Conservation (phyloP, 2,113 vertebrate species). For the Oncorhynchus gorbuscha region DNA sequence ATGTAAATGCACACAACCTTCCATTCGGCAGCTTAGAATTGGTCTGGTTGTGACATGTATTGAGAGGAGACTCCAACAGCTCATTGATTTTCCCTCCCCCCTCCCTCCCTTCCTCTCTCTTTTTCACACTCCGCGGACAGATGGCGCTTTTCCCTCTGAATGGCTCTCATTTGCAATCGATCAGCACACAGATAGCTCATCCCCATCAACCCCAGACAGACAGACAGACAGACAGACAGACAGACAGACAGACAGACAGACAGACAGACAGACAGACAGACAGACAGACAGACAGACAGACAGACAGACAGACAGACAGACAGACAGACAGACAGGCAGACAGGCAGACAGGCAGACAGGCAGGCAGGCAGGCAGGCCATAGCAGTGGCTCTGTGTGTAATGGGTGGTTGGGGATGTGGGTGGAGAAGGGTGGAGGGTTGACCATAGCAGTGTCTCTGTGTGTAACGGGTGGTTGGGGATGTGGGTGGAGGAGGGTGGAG, state of each 20-base stretch:
- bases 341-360: not conserved
- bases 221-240: not conserved
- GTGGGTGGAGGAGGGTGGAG: too few relatives aligned
- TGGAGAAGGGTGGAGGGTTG: too few relatives aligned
- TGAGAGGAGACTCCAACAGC: slow-evolving; percentile 28
- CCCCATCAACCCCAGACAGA: slow-evolving; percentile 17
- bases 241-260: too few relatives aligned
- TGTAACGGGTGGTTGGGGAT: too few relatives aligned
- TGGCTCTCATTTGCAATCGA: slow-evolving; percentile 51
- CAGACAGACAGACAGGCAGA: too few relatives aligned
- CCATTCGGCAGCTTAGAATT: slow-evolving; percentile 11
- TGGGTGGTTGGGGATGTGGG: too few relatives aligned
- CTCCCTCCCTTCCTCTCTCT: not conserved
- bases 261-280: too few relatives aligned
- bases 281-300: too few relatives aligned
- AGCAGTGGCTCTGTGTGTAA: too few relatives aligned
- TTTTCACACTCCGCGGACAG: slow-evolving; percentile 18
- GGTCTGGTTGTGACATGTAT: not conserved
- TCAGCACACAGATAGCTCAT: slow-evolving; percentile 38
- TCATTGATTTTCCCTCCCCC: slow-evolving; percentile 36
- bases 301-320: too few relatives aligned
- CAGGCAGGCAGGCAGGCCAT: too few relatives aligned
- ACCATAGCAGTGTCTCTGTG: too few relatives aligned
- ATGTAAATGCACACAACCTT: not conserved
- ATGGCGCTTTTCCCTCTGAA: slow-evolving; percentile 24